phyloP scores from a whole-genome alignment of 2,113 vertebrate species.

The Mandrillus leucophaeus region DNA sequence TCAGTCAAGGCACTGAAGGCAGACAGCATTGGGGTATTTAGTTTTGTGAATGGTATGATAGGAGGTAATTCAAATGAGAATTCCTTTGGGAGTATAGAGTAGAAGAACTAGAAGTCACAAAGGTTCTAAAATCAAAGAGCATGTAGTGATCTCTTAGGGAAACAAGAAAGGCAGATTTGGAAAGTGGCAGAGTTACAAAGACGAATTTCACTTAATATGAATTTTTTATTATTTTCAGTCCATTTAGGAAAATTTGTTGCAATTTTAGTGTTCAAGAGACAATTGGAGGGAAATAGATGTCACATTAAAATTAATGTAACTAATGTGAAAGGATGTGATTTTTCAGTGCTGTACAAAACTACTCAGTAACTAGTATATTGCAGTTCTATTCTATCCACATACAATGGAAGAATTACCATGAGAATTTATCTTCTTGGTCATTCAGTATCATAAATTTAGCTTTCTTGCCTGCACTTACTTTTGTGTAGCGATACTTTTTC shows the following conservation, averaged over 20 bases:
- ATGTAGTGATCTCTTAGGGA: not conserved
- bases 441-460: constrained; percentile 4
- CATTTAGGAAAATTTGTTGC: constrained; percentile 34
- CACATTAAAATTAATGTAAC: constrained; percentile 13
- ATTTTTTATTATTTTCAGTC: constrained; percentile 49
- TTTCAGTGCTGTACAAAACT: not conserved
- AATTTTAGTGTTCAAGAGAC: constrained; percentile 43
- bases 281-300: constrained; percentile 44
- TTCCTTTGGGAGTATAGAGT: not conserved
- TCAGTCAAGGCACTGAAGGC: not conserved
- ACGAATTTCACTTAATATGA: constrained; percentile 43
- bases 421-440: constrained; percentile 3
- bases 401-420: constrained; percentile 1
- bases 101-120: not conserved
- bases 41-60: not conserved
- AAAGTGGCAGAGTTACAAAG: not conserved
- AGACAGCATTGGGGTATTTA: not conserved
- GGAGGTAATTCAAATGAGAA: not conserved
- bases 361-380: not conserved
- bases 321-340: constrained; percentile 12
- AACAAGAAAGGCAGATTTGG: not conserved
- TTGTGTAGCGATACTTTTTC: constrained; percentile 2
- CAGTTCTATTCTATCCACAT: not conserved
- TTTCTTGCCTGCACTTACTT: constrained; percentile 11
- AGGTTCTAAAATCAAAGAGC: not conserved